Evolutionary conservation across 2,113 vertebrate species (phyloP).

Genomic region (Climacteris rufus): DNA sequence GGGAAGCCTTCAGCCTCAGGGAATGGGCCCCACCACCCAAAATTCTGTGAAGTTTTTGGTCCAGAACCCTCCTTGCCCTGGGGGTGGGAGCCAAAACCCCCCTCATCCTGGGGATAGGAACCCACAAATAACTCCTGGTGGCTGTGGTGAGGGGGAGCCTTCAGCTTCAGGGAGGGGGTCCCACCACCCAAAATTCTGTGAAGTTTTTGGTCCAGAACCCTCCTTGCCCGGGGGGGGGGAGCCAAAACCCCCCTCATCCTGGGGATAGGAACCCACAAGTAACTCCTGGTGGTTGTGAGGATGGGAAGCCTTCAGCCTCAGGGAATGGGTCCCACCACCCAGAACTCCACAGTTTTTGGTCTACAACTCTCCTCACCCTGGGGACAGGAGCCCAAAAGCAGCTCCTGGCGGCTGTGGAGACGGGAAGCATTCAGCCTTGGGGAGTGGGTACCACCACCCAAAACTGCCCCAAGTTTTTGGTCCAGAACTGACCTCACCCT

Average conservation of each 20-base stretch:
- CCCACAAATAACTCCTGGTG: background rate
- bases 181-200: accelerated
- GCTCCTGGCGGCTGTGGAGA: background rate
- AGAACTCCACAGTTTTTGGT: no score
- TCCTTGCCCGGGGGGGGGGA: background rate
- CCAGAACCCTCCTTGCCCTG: background rate
- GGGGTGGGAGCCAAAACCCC: accelerated
- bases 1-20: no score
- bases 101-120: background rate
- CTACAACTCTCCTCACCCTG: no score
- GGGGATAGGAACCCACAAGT: no score
- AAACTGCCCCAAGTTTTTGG: background rate
- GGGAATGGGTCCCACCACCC: no score
- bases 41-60: no score
- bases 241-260: no score
- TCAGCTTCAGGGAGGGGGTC: background rate
- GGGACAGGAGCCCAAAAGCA: background rate
- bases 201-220: accelerated
- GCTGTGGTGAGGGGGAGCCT: background rate
- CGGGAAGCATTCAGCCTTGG: background rate
- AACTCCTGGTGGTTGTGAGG: no score
- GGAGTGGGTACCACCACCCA: background rate
- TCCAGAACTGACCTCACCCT: background rate
- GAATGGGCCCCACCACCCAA: no score
- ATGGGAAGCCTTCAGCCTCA: no score